Evolutionary conservation across 2,888 invertebrate species (phyloP), one percentile per base, ranked within the genome.

Genomic region (Galeopsomyia nigrocyanea): DNA sequence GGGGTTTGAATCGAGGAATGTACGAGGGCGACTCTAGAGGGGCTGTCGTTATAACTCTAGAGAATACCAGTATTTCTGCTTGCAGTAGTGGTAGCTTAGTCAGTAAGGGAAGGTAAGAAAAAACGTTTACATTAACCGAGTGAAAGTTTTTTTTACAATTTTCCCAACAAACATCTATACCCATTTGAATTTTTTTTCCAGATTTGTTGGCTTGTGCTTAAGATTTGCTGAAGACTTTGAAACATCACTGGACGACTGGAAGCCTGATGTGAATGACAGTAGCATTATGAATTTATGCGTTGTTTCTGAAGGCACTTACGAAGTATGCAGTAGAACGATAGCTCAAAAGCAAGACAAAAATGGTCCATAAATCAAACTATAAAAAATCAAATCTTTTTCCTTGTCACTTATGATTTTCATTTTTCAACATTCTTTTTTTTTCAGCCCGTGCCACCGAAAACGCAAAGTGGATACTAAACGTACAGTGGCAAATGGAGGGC

Each of bases 401-500:
- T 16, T 58, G 14, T n/a, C 7, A 39, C 13, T 39, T 39, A 13
- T 39, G 10, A 39, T 39, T 13, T 39, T 39, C 10, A 39, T 39
- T 13, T 39, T 10, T 9, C 13, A 10, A 39, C 39, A 39, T 39
- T 10, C 10, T 39, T 39, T 39, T 39, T 39, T 39, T 39, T 39
- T 39, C 26, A 73, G 66, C 57, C 21, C 65, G 68, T 31, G 75
- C 83, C 83, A 72, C 84, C 91, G 95, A 95, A 86, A 96, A 98
- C 87, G 98, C 99, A 3, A 98, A 99, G 85, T 99, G 99, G 99
- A 92, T 98, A 82, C 88, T 99, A 71, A 98, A 98, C 87, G 97
- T 99, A 0, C 94, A 96, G 77, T 99, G 99, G 97, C 95, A 98
- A 88, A 99, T 99, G 99, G 96, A 98, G 86, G 99, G 99, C 63